These are phyloP conservation scores for Idris sp. DNA, from an alignment of 1,140 invertebrate genomes.

Conservation along the genomic window DNA sequence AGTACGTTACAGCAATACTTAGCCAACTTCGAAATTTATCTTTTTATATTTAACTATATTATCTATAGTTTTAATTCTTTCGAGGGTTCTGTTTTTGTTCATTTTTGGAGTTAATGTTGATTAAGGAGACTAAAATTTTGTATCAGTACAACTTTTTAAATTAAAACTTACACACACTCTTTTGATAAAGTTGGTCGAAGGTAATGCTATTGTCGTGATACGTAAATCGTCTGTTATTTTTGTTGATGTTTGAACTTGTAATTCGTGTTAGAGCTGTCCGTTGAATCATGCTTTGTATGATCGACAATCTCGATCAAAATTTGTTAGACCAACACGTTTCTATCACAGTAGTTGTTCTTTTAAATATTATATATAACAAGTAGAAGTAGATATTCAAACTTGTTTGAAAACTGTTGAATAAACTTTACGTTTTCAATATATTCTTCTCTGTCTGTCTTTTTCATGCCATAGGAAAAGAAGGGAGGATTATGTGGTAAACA, in stretches of 20 bases:
- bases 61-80: conserved; percentile 26
- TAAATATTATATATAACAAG: background rate
- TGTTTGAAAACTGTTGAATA: background rate
- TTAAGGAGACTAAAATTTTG: conserved; percentile 11
- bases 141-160: background rate
- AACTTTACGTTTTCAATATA: conserved; percentile 57
- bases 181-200: conserved; percentile 47
- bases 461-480: conserved; percentile 48
- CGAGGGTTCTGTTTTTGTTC: conserved; percentile 12
- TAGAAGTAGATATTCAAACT: conserved; percentile 36
- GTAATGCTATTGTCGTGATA: conserved; percentile 55
- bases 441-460: conserved; percentile 47
- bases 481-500: conserved; percentile 58
- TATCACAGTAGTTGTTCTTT: conserved; percentile 29
- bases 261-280: conserved; percentile 32
- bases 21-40: conserved; percentile 46
- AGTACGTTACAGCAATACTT: conserved; percentile 56
- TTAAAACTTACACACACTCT: conserved; percentile 14
- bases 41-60: too few relatives aligned
- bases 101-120: conserved; percentile 19
- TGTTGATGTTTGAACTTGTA: conserved; percentile 25
- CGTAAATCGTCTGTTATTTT: conserved; percentile 37
- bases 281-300: conserved; percentile 43
- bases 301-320: background rate
- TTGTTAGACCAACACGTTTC: conserved; percentile 21